phyloP scores from a whole-genome alignment of 2,113 vertebrate genomes.

The Seriola aureovittata region DNA sequence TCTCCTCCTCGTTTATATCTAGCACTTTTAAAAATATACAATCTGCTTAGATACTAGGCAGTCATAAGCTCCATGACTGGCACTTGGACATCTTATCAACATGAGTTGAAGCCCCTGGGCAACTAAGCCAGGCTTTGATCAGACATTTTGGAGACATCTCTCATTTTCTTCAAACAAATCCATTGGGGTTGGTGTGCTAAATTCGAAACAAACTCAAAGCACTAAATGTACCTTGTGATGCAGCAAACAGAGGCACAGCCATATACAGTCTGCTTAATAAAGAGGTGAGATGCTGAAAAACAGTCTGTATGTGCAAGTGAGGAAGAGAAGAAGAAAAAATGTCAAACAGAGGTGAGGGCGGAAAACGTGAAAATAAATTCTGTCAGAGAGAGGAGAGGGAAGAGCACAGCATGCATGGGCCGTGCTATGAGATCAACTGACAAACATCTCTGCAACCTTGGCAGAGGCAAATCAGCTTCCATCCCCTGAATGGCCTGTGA shows the following conservation, averaged over 20 bases:
- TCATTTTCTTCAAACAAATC: slow-evolving; percentile 79
- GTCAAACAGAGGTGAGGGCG: slow-evolving; percentile 37
- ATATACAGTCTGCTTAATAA: slow-evolving; percentile 48
- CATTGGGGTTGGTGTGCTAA: slow-evolving; percentile 71
- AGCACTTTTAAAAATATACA: slow-evolving; percentile 82
- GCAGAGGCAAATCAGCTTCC: slow-evolving; percentile 62
- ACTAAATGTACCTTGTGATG: slow-evolving; percentile 65
- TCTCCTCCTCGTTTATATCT: slow-evolving; percentile 57
- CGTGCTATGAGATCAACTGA: slow-evolving; percentile 67
- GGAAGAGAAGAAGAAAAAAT: slow-evolving; percentile 9
- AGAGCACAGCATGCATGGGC: slow-evolving; percentile 53
- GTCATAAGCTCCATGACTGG: slow-evolving; percentile 72
- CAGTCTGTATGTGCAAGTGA: slow-evolving; percentile 23
- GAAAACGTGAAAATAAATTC: slow-evolving; percentile 34
- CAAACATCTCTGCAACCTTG: slow-evolving; percentile 63
- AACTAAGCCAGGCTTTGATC: slow-evolving; percentile 75
- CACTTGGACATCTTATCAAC: slow-evolving; percentile 75
- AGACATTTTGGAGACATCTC: slow-evolving; percentile 75
- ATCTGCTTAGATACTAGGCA: slow-evolving; percentile 76
- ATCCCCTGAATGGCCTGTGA: slow-evolving; percentile 58
- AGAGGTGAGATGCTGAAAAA: slow-evolving; percentile 45
- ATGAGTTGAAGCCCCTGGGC: slow-evolving; percentile 69
- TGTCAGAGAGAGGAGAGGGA: slow-evolving; percentile 31
- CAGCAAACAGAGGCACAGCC: slow-evolving; percentile 40
- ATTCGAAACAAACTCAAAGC: slow-evolving; percentile 70